Evolutionary conservation across 2,113 vertebrate genomes (phyloP), one percentile per base, ranked within the genome.

Genomic region (Limnothrissa miodon): DNA sequence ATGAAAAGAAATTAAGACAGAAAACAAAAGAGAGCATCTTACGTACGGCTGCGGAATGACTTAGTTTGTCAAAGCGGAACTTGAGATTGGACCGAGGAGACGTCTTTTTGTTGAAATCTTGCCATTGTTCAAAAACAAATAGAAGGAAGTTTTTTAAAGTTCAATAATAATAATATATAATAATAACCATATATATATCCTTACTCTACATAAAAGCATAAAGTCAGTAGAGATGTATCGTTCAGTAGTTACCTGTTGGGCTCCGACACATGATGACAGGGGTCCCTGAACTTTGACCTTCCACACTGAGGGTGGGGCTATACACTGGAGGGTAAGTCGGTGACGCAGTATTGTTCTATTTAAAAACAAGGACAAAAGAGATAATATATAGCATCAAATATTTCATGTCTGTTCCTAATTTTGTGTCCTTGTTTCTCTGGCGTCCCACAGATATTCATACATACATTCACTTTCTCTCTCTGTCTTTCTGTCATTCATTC

Each of bases 51-150:
- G 95, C 92, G 53, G 96, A 88, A 0, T 97, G 96, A 89, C 95
- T 96, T 92, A 98, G 90, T 89, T 96, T 98, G 90, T 99, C 98
- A 0, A 98, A 98, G 82, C 97, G 96, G 84, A 99, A 98, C 92
- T 97, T 98, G 89, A 98, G 95, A 92, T 96, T 98, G 79, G 96
- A 96, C 91, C 97, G 94, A 0, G 97, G 97, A 23, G 97, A 98
- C 87, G 94, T 97, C 87, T 95, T 98, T 92, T 93, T 97, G 90
- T 95, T 98, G 81, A 92, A 62, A 87, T 99, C 98, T 98, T 89
- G 2, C 8, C n/a, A 62, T 62, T 29, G n/a, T 36, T 70, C 29
- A 74, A 74, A 53, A 74, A 74, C 66, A 39, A 74, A 33, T 11
- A 74, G 66, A 36, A 15, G 15, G 25, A 17, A 13, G 59, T 0